Evolutionary conservation across 2,888 invertebrate species (phyloP).

Genomic region (Chrysolina haemoptera): DNA sequence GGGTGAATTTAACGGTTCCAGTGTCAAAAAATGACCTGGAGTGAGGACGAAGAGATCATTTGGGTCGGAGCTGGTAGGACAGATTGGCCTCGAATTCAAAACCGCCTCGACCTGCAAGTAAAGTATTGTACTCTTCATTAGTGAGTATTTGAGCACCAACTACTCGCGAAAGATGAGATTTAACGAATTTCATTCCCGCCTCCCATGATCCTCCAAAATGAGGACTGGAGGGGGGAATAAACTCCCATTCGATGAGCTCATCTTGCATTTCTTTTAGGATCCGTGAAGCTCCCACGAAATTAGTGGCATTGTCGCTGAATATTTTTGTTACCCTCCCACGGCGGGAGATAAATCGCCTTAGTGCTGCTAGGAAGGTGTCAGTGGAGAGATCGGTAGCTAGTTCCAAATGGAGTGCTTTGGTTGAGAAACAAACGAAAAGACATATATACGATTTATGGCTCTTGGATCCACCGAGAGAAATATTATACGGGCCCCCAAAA

Average conservation of each 20-base stretch:
- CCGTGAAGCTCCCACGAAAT: conserved; percentile 51
- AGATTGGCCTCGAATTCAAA: neutral
- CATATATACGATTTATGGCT: conserved; percentile 12
- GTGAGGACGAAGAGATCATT: neutral
- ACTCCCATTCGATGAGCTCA: neutral
- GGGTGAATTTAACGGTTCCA: too few relatives aligned
- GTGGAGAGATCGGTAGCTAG: conserved; percentile 45
- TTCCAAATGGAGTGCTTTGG: conserved; percentile 50
- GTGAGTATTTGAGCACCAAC: neutral
- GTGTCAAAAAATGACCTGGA: neutral
- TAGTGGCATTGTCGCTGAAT: conserved; percentile 55
- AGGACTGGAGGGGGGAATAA: neutral
- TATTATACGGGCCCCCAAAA: too few relatives aligned
- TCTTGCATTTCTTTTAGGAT: neutral
- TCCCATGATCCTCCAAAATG: neutral
- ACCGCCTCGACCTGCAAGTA: too few relatives aligned
- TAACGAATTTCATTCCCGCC: neutral
- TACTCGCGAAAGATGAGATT: neutral
- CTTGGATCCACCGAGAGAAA: neutral
- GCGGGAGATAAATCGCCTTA: conserved; percentile 50
- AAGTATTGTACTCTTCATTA: too few relatives aligned
- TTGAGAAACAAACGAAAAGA: too few relatives aligned
- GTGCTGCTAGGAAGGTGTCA: conserved; percentile 46
- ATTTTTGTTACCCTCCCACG: too few relatives aligned
- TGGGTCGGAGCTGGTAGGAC: neutral